Evolutionary conservation across 35 echinoderm and acorn worm genomes (phyloP), one percentile per base, ranked within the genome.

Genomic region (Eucidaris tribuloides): DNA sequence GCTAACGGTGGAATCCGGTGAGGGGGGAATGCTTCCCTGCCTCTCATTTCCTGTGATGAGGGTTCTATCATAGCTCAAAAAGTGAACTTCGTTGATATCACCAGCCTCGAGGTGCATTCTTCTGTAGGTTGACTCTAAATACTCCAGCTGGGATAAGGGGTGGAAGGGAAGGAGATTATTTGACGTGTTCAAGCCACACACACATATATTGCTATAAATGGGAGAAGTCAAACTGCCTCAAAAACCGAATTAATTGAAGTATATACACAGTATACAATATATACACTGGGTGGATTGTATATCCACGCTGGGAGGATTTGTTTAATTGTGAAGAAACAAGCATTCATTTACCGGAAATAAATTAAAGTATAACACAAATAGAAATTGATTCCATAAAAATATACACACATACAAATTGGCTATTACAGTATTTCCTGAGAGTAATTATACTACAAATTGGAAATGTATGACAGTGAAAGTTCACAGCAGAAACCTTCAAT

Each of bases 21-120:
- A 83, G 11, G 22, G 38, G 25, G 87, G 76, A 37, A 65, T 58
- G n/a, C 43, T 3, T 45, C 45, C 28, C 28, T 29, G 54, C 44
- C 28, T 40, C 3, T 28, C n/a, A 25, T 77, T 31, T 83, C 39
- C 22, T 34, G 78, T 82, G 27, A 70, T 68, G 52, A 83, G 59
- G 42, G 49, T 78, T 25, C 54, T 37, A 39, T 82, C 57, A 45
- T 33, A 29, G 39, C 55, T 82, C 46, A 96, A 44, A 50, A 96
- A 96, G 17, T 46, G 44, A 28, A 87, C 49, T 46, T 96, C 93
- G 81, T 96, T 81, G 5, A 96, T 91, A 31, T 90, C 88, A 23
- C 83, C 84, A 11, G 70, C 70, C 42, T 22, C 4, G 58, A 78
- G 45, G 43, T 84, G 91, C 42, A 87, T 40, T 0, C 60, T 54